Evolutionary conservation across 92 coral and sea anemone species (phyloP).

Genomic region (Paramuricea clavata): DNA sequence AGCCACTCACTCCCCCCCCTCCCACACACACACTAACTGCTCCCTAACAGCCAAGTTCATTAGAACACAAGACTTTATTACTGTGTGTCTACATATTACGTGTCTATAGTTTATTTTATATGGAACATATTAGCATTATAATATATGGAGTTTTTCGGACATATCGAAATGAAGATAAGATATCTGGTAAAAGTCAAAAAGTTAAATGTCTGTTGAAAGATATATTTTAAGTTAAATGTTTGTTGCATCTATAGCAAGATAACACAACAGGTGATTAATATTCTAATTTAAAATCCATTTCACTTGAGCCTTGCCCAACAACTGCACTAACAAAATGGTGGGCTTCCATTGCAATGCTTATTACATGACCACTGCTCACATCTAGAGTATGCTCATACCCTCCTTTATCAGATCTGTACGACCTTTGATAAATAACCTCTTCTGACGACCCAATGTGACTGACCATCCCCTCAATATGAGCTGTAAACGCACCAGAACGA

Average conservation of each 20-base stretch:
- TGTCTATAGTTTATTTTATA: too few species aligned
- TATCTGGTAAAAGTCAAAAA: too few species aligned
- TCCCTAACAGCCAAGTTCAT: too few species aligned
- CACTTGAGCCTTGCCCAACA: slow-evolving; percentile 54
- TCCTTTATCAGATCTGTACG: slow-evolving; percentile 60
- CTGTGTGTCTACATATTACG: too few species aligned
- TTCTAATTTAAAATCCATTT: slow-evolving; percentile 41
- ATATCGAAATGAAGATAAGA: too few species aligned
- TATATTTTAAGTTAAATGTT: too few species aligned
- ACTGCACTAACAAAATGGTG: slow-evolving; percentile 51
- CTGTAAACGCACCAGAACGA: slow-evolving; percentile 39
- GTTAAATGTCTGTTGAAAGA: too few species aligned
- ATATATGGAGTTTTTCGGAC: too few species aligned
- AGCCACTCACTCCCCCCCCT: too few species aligned
- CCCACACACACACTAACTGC: too few species aligned
- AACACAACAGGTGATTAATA: not conserved
- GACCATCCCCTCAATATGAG: slow-evolving; percentile 60
- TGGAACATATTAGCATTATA: not conserved
- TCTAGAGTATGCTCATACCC: slow-evolving; percentile 35
- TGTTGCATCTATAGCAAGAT: not conserved
- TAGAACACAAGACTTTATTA: too few species aligned
- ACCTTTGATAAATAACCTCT: slow-evolving; percentile 30
- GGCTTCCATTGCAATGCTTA: slow-evolving; percentile 44
- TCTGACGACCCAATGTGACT: slow-evolving; percentile 20
- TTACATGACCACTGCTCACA: slow-evolving; percentile 7